Evolutionary conservation across 2,797 vertebrate species (phyloP).

Genomic region (Liparis tanakae): DNA sequence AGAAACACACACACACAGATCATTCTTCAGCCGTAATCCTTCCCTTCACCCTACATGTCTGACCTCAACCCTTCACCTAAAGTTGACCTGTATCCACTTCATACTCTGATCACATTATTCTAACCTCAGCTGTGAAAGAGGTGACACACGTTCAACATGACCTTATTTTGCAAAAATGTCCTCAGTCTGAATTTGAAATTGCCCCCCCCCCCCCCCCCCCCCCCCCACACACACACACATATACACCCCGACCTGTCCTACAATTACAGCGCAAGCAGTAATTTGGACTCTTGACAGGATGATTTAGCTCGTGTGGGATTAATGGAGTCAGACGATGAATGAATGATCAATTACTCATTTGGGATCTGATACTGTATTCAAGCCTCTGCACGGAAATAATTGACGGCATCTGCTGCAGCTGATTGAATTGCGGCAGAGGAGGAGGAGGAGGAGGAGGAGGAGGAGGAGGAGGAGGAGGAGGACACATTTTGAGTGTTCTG

Average conservation of each 20-base stretch:
- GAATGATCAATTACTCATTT: conserved; percentile 51
- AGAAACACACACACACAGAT: not conserved
- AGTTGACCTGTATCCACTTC: conserved; percentile 9
- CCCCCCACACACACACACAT: conserved; percentile 12
- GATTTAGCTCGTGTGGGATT: conserved; percentile 49
- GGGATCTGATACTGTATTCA: conserved; percentile 37
- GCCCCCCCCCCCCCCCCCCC: not conserved
- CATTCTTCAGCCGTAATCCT: conserved; percentile 19
- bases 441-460: conserved; percentile 39
- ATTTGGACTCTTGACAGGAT: conserved; percentile 53
- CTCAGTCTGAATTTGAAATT: conserved; percentile 29
- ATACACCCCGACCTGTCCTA: conserved; percentile 17
- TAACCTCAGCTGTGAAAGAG: conserved; percentile 19
- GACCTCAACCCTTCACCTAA: too few species aligned
- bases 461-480: conserved; percentile 34
- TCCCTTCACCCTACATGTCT: not conserved
- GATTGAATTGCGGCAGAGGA: conserved; percentile 49
- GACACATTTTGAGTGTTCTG: conserved; percentile 35
- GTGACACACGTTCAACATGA: conserved; percentile 19
- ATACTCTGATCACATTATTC: conserved; percentile 15
- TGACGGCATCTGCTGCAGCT: conserved; percentile 35
- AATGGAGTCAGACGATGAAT: conserved; percentile 49
- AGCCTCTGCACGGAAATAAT: conserved; percentile 20
- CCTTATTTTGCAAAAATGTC: conserved; percentile 43
- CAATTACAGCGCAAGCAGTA: conserved; percentile 34